A percentile compares a stretch with the other conserved stretches of the same genome.
Evolutionary conservation across 2,113 vertebrate genomes (phyloP).

Genomic region (Callopanchax toddi): DNA sequence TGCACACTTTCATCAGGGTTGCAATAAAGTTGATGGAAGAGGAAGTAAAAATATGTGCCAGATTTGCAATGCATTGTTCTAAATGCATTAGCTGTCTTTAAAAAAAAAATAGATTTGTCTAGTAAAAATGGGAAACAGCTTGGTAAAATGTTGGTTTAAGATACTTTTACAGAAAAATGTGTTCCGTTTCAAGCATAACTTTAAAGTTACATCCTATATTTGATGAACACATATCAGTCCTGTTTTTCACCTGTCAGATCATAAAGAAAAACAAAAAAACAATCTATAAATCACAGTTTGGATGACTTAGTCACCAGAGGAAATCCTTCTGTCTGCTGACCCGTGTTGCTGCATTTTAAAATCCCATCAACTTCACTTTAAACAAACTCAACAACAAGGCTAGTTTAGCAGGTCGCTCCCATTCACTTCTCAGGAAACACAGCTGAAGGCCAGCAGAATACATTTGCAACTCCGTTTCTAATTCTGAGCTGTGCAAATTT

Average conservation of each 20-base stretch:
- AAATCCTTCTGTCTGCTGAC: too few relatives aligned
- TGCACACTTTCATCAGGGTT: too few relatives aligned
- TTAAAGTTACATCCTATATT: too few relatives aligned
- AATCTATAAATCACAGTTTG: background rate
- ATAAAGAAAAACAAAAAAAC: background rate
- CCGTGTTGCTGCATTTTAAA: background rate
- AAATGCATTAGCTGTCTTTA: too few relatives aligned
- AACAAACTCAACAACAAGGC: conserved; percentile 37
- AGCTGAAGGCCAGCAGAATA: conserved; percentile 21
- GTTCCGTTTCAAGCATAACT: background rate
- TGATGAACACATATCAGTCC: too few relatives aligned
- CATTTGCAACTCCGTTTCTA: conserved; percentile 27
- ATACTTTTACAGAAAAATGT: background rate
- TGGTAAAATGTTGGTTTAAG: background rate
- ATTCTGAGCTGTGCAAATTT: background rate
- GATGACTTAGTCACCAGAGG: background rate
- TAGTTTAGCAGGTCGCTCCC: conserved; percentile 22
- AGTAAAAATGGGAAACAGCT: background rate
- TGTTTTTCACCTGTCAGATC: background rate
- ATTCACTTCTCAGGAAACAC: conserved; percentile 1
- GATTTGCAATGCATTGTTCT: too few relatives aligned
- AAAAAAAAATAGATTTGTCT: too few relatives aligned
- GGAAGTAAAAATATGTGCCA: too few relatives aligned
- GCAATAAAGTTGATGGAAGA: too few relatives aligned
- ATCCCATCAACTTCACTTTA: conserved; percentile 31